Percentiles rank a stretch among this genome's conserved stretches.
phyloP scores from a whole-genome alignment of 2,888 invertebrate species.

The Leucophenga montana region DNA sequence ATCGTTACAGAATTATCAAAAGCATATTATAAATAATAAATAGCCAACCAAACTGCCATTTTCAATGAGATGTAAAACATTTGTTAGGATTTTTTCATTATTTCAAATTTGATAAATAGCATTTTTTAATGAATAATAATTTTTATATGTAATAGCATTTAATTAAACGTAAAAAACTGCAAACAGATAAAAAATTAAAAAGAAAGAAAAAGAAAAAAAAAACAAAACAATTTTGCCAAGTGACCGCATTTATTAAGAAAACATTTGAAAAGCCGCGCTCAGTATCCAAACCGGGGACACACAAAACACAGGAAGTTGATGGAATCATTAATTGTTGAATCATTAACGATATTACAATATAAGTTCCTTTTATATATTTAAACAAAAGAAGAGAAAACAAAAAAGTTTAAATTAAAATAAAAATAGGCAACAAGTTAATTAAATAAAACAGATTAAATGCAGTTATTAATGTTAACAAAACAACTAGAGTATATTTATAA shows the following conservation, averaged over 20 bases:
- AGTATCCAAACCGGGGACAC: no score
- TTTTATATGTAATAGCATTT: slow-evolving; percentile 24
- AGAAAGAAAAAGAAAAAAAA: slow-evolving; percentile 30
- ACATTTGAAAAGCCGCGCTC: neutral
- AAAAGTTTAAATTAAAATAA: slow-evolving; percentile 11
- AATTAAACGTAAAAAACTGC: slow-evolving; percentile 1
- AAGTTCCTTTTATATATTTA: slow-evolving; percentile 51
- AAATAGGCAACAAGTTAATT: slow-evolving; percentile 15
- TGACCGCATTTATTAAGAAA: slow-evolving; percentile 51
- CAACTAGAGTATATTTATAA: slow-evolving; percentile 24
- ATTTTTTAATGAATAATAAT: slow-evolving; percentile 49
- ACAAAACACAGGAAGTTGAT: slow-evolving; percentile 1
- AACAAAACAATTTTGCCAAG: slow-evolving; percentile 56
- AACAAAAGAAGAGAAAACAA: neutral
- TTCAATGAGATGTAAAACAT: slow-evolving; percentile 45
- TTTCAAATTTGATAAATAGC: slow-evolving; percentile 47
- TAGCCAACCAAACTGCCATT: slow-evolving; percentile 65
- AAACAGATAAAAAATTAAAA: neutral
- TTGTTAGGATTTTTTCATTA: slow-evolving; percentile 45
- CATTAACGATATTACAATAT: slow-evolving; percentile 45
- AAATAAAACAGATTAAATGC: slow-evolving; percentile 14
- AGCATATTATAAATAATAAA: slow-evolving; percentile 38
- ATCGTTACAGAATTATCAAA: slow-evolving; percentile 25
- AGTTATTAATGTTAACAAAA: slow-evolving; percentile 20
- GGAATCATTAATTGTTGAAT: slow-evolving; percentile 49